Percentiles rank a stretch among this genome's conserved stretches.
Conservation (phyloP, 2,888 invertebrate species). For the Conistra vaccinii region DNA sequence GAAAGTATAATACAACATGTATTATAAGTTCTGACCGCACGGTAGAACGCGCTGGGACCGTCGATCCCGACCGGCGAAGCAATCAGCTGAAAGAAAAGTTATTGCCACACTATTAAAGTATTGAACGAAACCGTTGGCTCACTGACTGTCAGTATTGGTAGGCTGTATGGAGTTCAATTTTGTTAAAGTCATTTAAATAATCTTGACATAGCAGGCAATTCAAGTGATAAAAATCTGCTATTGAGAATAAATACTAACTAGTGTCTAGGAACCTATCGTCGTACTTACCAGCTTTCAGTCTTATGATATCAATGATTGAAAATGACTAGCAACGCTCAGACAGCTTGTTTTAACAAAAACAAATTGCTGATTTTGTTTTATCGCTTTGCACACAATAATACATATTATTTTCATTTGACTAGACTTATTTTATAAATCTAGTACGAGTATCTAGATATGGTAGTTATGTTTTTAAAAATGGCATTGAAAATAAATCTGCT, state of each 20-base stretch:
- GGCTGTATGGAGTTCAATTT: slow-evolving; percentile 54
- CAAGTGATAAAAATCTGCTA: neutral
- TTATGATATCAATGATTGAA: neutral
- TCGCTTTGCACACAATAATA: neutral
- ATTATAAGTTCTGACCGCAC: slow-evolving; percentile 87
- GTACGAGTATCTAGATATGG: neutral
- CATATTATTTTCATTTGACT: neutral
- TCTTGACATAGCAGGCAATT: neutral
- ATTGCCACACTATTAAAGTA: slow-evolving; percentile 80
- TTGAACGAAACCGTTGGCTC: slow-evolving; percentile 80
- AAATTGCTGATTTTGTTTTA: neutral
- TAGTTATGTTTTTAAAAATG: neutral
- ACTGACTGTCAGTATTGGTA: slow-evolving; percentile 64
- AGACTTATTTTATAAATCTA: neutral
- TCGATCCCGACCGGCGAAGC: slow-evolving; percentile 73
- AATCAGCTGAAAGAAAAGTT: slow-evolving; percentile 88
- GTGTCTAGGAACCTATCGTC: neutral
- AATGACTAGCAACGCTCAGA: too few species aligned
- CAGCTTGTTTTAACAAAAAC: too few species aligned
- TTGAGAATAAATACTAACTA: neutral
- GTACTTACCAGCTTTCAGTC: neutral
- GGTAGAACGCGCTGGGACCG: slow-evolving; percentile 72
- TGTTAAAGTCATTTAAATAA: neutral
- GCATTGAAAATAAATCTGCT: neutral
- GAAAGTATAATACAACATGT: slow-evolving; percentile 86